A percentile compares a stretch with the other conserved stretches of the same genome.
These are phyloP conservation scores for Sparidentex hasta DNA, from an alignment of 2,797 vertebrate species.

Conservation along the genomic window DNA sequence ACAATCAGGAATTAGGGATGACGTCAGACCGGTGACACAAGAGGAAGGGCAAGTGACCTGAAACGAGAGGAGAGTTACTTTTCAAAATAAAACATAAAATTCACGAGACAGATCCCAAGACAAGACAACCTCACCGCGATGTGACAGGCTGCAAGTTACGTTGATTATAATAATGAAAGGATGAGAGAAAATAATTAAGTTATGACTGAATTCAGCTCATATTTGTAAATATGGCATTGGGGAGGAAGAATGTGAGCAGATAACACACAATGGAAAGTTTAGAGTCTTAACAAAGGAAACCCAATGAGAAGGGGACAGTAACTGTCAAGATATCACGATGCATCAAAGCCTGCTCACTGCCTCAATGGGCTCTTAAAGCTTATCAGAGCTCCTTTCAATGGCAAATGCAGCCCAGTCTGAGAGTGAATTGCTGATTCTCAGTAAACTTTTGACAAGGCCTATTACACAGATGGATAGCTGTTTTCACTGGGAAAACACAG, in stretches of 20 bases:
- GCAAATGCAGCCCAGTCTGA: conserved; percentile 57
- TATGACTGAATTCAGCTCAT: conserved; percentile 3
- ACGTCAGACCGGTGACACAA: too few species aligned
- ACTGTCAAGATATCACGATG: conserved; percentile 54
- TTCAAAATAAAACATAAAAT: too few species aligned
- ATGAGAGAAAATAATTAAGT: conserved; percentile 31
- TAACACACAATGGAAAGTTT: conserved; percentile 18
- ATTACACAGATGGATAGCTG: conserved; percentile 78
- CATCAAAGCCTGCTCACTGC: conserved; percentile 58
- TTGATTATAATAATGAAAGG: neutral
- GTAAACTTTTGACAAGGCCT: conserved; percentile 80
- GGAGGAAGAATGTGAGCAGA: conserved; percentile 38
- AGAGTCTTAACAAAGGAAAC: conserved; percentile 41
- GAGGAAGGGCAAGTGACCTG: too few species aligned
- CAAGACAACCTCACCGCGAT: too few species aligned
- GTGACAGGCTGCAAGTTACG: too few species aligned
- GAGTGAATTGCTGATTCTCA: conserved; percentile 73
- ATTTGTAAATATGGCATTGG: conserved; percentile 33
- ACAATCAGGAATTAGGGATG: too few species aligned
- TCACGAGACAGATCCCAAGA: too few species aligned
- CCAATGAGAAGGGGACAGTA: conserved; percentile 43
- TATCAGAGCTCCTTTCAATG: conserved; percentile 62
- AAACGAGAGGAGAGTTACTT: too few species aligned
- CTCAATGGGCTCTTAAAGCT: conserved; percentile 60
- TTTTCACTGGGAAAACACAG: conserved; percentile 60